Evolutionary conservation across 2,888 invertebrate species (phyloP), one percentile per base, ranked within the genome.

Genomic region (Eristalinus sepulchralis): DNA sequence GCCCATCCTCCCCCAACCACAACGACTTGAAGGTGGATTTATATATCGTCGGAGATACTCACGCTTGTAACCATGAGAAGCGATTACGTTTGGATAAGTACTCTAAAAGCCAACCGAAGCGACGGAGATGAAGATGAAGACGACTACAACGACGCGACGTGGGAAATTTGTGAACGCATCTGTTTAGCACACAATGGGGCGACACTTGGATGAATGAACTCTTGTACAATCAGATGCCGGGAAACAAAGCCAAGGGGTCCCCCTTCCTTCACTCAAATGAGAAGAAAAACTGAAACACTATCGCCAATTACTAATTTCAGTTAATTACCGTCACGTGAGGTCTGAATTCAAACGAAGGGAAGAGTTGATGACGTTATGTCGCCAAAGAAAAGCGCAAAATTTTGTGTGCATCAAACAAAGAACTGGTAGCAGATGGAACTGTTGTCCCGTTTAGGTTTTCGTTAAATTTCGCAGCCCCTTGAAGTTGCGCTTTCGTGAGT

Each of bases 111-210:
- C 8, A 47, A 17, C n/a, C 47, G 17, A 47, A 5, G 39, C 39
- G n/a, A 8, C 47, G 47, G 17, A n/a, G 17, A 47, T 47, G 47
- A 17, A 47, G 17, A 47, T 47, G 47, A 47, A 17, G 17, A 47
- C 17, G 47, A 67, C 24, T 83, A 47, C 76, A 75, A 67, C 22
- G 77, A 27, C 53, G 67, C n/a, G 84, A 68, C 85, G 88, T 89
- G 89, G 83, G 88, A 89, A 89, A 82, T 75, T 87, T 63, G 62
- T 64, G 59, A 77, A 64, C 47, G 78, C 64, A 79, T 71, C 90
- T 91, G 89, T 89, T 91, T 91, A 90, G 89, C 91, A 91, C 90
- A 91, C 91, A 91, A 91, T 91, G 90, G 89, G 83, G 86, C 89
- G 88, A 57, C 77, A 79, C 75, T 78, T 83, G 83, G 83, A 83